Percentiles rank a stretch among this genome's conserved stretches.
These are phyloP conservation scores for Pyrrhura leucotis DNA, from an alignment of 2,797 vertebrate genomes.

Conservation along the genomic window DNA sequence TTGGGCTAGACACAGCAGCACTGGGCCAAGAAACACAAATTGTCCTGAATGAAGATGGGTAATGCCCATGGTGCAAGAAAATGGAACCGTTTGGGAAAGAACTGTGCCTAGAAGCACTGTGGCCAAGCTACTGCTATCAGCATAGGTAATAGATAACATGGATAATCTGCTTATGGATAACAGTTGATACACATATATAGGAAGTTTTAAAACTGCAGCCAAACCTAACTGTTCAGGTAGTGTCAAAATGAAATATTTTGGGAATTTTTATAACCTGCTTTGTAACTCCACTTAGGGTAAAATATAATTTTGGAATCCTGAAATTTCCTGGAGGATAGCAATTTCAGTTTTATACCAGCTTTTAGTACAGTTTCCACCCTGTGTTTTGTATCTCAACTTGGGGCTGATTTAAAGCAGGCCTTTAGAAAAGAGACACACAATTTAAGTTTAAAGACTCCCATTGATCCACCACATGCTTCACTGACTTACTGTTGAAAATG, in stretches of 20 bases:
- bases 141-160: neutral
- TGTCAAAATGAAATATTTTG: neutral
- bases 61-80: neutral
- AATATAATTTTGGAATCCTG: neutral
- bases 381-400: neutral
- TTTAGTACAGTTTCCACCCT: neutral
- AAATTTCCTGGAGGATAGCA: neutral
- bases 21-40: neutral
- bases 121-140: neutral
- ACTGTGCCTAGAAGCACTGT: neutral
- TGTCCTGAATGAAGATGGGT: neutral
- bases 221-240: neutral
- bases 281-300: neutral
- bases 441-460: constrained; percentile 25
- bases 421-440: neutral
- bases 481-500: constrained; percentile 4
- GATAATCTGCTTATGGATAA: neutral
- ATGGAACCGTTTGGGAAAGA: neutral
- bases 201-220: neutral
- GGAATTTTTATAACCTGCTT: neutral
- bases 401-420: constrained; percentile 18
- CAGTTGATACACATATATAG: neutral
- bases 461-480: constrained; percentile 31
- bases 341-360: neutral
- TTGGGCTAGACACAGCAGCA: neutral